Evolutionary conservation across 1,140 invertebrate genomes (phyloP).

Genomic region (Alviniconcha marisindica): DNA sequence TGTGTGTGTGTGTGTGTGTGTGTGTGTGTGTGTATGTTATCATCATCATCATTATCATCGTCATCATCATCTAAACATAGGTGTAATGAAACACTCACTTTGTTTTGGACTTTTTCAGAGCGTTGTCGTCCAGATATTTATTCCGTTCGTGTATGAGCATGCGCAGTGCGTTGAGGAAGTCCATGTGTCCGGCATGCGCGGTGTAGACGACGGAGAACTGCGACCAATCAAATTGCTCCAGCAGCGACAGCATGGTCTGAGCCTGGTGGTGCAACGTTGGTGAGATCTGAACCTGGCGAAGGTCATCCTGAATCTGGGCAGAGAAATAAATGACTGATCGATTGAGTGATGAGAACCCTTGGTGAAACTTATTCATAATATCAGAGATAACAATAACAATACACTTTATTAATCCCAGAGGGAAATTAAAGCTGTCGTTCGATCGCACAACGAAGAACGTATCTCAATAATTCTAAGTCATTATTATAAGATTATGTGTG

Average conservation of each 20-base stretch:
- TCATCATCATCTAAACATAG: no score
- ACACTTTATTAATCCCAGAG: no score
- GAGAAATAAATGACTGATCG: no score
- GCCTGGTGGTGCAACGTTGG: slow-evolving; percentile 57
- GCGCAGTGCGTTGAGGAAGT: slow-evolving; percentile 49
- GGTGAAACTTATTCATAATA: no score
- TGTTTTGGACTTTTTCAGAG: not conserved
- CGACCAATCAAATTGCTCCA: slow-evolving; percentile 56
- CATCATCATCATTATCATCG: no score
- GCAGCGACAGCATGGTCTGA: slow-evolving; percentile 50
- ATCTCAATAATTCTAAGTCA: no score
- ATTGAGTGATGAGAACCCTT: no score
- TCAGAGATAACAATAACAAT: no score
- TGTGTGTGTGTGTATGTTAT: no score
- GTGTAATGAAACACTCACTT: not conserved
- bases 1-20: not conserved
- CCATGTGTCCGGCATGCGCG: slow-evolving; percentile 47
- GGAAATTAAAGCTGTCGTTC: no score
- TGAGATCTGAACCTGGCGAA: slow-evolving; percentile 50
- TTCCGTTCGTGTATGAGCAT: slow-evolving; percentile 35
- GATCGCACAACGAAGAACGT: no score
- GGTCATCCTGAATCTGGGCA: slow-evolving; percentile 45
- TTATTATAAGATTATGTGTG: no score
- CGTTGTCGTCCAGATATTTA: not conserved
- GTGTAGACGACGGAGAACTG: slow-evolving; percentile 58